Evolutionary conservation across 2,888 invertebrate species (phyloP), one percentile per base, ranked within the genome.

Genomic region (Schizotus pectinicornis): DNA sequence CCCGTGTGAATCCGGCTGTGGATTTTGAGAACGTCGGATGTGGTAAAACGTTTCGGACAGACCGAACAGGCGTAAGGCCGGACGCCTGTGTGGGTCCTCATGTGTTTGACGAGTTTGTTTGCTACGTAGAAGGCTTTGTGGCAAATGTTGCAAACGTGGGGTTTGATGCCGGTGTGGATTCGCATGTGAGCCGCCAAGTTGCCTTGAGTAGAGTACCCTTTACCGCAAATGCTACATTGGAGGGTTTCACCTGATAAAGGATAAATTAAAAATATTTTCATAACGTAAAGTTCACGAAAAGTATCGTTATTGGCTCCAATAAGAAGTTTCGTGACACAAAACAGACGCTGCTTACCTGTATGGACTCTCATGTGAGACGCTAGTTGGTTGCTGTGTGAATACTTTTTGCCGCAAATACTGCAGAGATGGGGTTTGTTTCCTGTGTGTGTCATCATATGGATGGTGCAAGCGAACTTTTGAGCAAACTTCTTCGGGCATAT

Each of bases 401-500:
- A 70, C 38, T 67, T 69, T 52, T 72, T 70, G 6, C 71, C 71
- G 41, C 71, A 70, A 30, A 72, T 69, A 45, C 64, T 69, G 42
- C 71, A 72, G 30, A 69, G 41, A 48, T 69, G 70, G 0, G 68
- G 69, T 37, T 70, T 71, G 14, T 69, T 63, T 1, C 69, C 70
- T 0, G 66, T 67, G 35, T 72, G 71, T 0, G 62, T 22, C 22
- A 22, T 22, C 22, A 22, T 22, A 5, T 22, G 22, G 5, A 22
- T 64, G 7, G 64, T 67, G 39, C 62, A 63, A 7, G 69, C 66
- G 9, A 64, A 65, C 43, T 70, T 68, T 12, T 76, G 72, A 3
- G 74, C 70, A 60, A 77, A 77, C 39, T 69, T 67, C 58, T 76
- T 76, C 6, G 71, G 67, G 52, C 78, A 78, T 37, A 76, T 63